Conservation (phyloP, 2,113 vertebrate genomes). For the Amblyopsis rosae region DNA sequence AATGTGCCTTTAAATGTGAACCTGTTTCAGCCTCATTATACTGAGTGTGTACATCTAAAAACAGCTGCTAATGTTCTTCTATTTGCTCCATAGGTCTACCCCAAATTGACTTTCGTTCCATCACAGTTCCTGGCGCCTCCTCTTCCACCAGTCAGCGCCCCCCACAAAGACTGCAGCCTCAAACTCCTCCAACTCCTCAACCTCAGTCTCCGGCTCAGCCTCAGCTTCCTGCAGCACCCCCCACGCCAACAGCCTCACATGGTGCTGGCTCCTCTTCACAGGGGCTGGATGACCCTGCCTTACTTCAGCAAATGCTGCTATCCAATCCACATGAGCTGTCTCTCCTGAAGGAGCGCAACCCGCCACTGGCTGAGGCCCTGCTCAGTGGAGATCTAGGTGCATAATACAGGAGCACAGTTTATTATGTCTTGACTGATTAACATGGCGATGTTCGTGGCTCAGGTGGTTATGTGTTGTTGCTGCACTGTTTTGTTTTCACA, state of each 20-base stretch:
- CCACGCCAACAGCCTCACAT: slow-evolving; percentile 54
- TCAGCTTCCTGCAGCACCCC: slow-evolving; percentile 48
- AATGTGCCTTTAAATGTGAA: no score
- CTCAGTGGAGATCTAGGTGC: slow-evolving; percentile 96
- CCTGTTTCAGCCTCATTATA: no score
- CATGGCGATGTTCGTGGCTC: no score
- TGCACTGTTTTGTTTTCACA: slow-evolving; percentile 47
- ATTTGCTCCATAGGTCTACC: slow-evolving; percentile 81
- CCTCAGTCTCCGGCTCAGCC: slow-evolving; percentile 17
- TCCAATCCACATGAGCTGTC: slow-evolving; percentile 96
- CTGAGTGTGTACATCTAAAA: not conserved
- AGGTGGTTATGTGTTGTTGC: not conserved
- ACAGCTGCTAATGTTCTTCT: not conserved
- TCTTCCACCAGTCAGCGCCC: slow-evolving; percentile 57
- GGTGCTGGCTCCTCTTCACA: slow-evolving; percentile 79
- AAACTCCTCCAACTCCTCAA: slow-evolving; percentile 24
- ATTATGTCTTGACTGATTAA: no score
- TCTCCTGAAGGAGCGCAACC: slow-evolving; percentile 95
- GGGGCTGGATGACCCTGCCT: slow-evolving; percentile 89
- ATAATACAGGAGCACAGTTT: slow-evolving; percentile 11
- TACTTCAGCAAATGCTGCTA: slow-evolving; percentile 94
- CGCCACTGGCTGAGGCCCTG: slow-evolving; percentile 91
- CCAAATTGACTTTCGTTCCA: slow-evolving; percentile 95
- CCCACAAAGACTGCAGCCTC: slow-evolving; percentile 50
- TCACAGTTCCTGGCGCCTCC: slow-evolving; percentile 89